Evolutionary conservation across 2,888 invertebrate genomes (phyloP), one percentile per base, ranked within the genome.

Genomic region (Eupithecia vulgata): DNA sequence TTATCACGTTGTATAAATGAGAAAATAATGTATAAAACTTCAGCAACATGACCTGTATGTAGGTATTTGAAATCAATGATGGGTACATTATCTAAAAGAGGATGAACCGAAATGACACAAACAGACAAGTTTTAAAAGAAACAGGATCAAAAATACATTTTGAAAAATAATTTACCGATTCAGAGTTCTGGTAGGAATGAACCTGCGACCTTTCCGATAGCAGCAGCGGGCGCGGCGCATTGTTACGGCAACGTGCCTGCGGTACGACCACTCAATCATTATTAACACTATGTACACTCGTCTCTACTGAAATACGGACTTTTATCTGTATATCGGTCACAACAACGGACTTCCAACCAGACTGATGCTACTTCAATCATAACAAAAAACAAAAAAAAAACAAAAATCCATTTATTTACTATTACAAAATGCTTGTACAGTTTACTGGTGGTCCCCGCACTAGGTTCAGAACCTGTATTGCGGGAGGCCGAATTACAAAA

Each of bases 151-250:
- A 57, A 25, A 25, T 3, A 52, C 10, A 52, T 21, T 45, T 45
- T 45, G 0, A 17, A 45, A 45, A 45, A 45, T 17, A 45, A 45
- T 17, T 52, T 52, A 4, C 21, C 10, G 13, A 57, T 25, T 25
- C 13, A 72, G 74, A 76, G 74, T 70, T 71, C 15, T 62, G 76
- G 40, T 17, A 10, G 52, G 52, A 59, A 67, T 78, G 79, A 81
- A 82, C 82, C 74, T 72, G 73, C 80, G 81, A 85, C 84, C 84
- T 85, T 84, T 84, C 74, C 77, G 71, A 85, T 85, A 85, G 86
- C 85, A 84, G 81, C 68, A 76, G 71, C 71, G 69, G 75, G 71
- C 71, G 72, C 68, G 68, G 75, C 70, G 77, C 71, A 34, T 61
- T 61, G 73, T 76, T 79, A 80, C 75, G 81, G 80, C 78, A 79